Base-by-base conservation (phyloP, 2,888 invertebrate species). In the Cynaeus angustus region DNA sequence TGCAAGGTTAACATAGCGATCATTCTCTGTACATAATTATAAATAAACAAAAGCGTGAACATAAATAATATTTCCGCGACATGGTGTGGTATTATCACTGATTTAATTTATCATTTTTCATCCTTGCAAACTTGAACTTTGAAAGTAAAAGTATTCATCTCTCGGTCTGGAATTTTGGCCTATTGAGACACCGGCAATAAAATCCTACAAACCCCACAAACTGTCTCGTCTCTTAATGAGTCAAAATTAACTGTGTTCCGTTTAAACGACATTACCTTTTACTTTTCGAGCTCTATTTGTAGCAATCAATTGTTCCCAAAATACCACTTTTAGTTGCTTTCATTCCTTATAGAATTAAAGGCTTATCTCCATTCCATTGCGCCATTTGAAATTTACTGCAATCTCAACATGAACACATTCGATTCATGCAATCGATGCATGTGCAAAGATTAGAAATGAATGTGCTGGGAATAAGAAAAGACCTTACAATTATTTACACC, bases 1-100 rank as follows among this genome's bases (percentile, higher is more conserved):
- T 53, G 16, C 64, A 53, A 64, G 64, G 64, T 64, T 28, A 64
- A 64, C 64, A 64, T 64, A 64, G 41, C 64, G 14, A 41, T 53
- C 64, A 26, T 53, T 53, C 64, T 38, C 26, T 9, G 9, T 7
- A 7, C 2, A 7, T 33, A 9, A 43, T 43, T 43, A 43, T 12
- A n/a, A 43, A 43, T 43, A 43, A 43, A 43, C 12, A 13, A 13
- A 33, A 33, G 33, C 33, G 33, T 33, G 33, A 7, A 33, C 33
- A 33, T 33, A 33, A 33, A 16, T 14, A 16, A 8, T 9, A 16
- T 16, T 46, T 46, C 43, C 46, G 46, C 12, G n/a, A 50, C 26
- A 8, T 50, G 28, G 37, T 33, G 12, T 38, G 21, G 21, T 33
- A 33, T 33, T 33, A 33, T n/a, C n/a, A 9, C 33, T n/a, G 7